Evolutionary conservation across 2,113 vertebrate species (phyloP), one percentile per base, ranked within the genome.

Genomic region (Neofelis nebulosa): DNA sequence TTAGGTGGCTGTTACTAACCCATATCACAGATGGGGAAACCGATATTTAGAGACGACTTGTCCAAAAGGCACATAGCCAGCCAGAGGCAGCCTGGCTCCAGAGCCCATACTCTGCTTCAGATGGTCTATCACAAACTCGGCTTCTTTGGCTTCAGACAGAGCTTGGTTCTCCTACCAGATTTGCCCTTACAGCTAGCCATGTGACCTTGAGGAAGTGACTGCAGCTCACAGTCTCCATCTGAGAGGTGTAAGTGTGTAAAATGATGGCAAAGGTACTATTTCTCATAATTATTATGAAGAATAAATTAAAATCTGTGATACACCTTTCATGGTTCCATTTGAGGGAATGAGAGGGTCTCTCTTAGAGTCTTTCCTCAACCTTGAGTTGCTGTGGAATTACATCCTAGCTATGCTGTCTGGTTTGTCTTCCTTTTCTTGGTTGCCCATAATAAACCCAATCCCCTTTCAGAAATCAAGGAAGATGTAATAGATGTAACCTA

Each of bases 1-100:
- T 55, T 71, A 92, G 45, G 19, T 78, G 4, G 16, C 65, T 66
- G 0, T 80, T 45, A 21, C 38, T 81, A 80, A 71, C 7, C 16
- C 71, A 66, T 90, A 92, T 88, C 50, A 63, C 18, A 96, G 71
- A 52, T 38, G 52, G 94, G 23, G 69, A 97, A 83, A 84, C 1
- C 41, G 50, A 2, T 78, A 5, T 78, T 31, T 31, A 52, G 31
- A 91, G n/a, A 68, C 33, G 25, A 36, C 21, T 90, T 57, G 18
- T 38, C 88, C 48, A 83, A 38, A 48, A 57, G 80, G 68, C 19
- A 55, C 7, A 10, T 15, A 48, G 25, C 27, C 68, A 61, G 4
- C 11, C 33, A 90, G 85, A 68, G 57, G 15, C 55, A 78, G 3
- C 13, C 45, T 92, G 71, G 1, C 31, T 89, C 41, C 55, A 91